These are phyloP conservation scores for Rhabdomys pumilio DNA, from an alignment of 2,797 vertebrate genomes.

Conservation along the genomic window DNA sequence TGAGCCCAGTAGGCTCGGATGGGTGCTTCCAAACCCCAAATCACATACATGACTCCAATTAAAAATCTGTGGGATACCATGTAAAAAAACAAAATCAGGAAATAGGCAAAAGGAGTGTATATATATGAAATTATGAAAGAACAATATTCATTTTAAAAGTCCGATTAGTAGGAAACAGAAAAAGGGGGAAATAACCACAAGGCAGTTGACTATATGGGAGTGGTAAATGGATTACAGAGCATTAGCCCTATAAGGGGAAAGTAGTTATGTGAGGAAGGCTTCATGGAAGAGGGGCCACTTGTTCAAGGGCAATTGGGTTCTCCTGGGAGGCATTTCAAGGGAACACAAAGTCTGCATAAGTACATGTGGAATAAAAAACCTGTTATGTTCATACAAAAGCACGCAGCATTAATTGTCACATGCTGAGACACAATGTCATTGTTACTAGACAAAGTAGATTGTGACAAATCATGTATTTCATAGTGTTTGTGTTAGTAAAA, in stretches of 20 bases:
- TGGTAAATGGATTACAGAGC: background rate
- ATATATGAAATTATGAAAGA: background rate
- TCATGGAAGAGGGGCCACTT: background rate
- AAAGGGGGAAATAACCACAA: background rate
- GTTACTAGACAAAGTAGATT: background rate
- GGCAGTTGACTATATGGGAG: rapidly evolving
- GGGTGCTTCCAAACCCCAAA: background rate
- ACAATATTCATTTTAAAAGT: background rate
- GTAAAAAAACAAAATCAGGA: background rate
- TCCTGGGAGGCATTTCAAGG: background rate
- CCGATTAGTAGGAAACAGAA: background rate
- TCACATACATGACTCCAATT: background rate
- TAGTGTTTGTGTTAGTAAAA: constrained; percentile 13
- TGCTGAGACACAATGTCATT: background rate
- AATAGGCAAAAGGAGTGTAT: background rate
- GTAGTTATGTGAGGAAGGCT: background rate
- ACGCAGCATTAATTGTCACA: background rate
- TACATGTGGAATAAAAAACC: background rate
- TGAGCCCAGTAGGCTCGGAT: background rate
- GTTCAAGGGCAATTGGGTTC: background rate
- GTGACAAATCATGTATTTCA: background rate
- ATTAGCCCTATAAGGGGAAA: background rate
- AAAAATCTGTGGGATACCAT: background rate
- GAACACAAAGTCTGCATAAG: background rate
- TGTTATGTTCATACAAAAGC: background rate